phyloP scores from a whole-genome alignment of 2,888 invertebrate genomes.

The Acleris sparsana region DNA sequence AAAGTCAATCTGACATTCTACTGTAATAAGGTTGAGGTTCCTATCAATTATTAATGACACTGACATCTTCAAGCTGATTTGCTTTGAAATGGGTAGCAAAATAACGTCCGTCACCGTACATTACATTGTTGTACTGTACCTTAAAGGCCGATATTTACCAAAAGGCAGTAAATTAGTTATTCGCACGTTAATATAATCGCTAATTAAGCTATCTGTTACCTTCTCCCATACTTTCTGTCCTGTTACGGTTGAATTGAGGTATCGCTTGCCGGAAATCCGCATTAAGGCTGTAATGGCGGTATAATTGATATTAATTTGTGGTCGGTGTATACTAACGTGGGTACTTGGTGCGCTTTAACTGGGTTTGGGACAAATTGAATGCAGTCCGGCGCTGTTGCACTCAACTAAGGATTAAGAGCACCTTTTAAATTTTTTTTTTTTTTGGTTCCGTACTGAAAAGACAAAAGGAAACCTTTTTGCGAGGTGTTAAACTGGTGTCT shows the following conservation, averaged over 20 bases:
- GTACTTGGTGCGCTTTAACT: not conserved
- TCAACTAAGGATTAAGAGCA: no score
- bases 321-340: constrained; percentile 11
- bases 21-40: no score
- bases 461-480: no score
- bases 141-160: not conserved
- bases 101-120: no score
- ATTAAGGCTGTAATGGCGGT: constrained; percentile 31
- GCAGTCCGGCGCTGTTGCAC: constrained; percentile 7
- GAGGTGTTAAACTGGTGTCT: no score
- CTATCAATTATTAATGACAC: no score
- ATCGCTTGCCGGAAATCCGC: constrained; percentile 34
- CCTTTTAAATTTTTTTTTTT: no score
- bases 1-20: no score
- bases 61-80: no score
- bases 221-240: constrained; percentile 26
- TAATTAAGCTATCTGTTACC: constrained; percentile 16
- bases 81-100: no score
- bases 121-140: no score
- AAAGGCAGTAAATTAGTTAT: constrained; percentile 4
- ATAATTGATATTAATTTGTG: constrained; percentile 33
- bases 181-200: constrained; percentile 21
- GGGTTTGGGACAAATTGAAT: constrained; percentile 22
- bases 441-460: no score
- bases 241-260: constrained; percentile 18